Evolutionary conservation across 1,140 invertebrate species (phyloP).

Genomic region (Saxidomus purpurata): DNA sequence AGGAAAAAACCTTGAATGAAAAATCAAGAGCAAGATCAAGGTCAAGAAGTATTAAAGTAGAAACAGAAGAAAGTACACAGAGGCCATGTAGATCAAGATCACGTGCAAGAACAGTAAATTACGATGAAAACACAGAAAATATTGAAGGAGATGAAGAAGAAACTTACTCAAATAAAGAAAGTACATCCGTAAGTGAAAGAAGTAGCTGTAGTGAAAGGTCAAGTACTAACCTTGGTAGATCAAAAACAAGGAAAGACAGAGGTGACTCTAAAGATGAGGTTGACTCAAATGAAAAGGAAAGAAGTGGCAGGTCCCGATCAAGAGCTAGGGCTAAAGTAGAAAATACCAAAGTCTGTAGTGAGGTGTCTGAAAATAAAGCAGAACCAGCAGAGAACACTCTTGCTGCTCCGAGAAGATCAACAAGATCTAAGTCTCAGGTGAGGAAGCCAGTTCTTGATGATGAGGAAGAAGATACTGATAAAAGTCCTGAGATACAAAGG

Average conservation of each 20-base stretch:
- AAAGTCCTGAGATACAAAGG: slow-evolving; percentile 1
- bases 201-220: neutral
- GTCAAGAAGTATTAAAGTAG: neutral
- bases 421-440: slow-evolving; percentile 24
- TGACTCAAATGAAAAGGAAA: neutral
- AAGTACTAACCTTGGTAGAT: neutral
- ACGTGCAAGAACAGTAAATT: neutral
- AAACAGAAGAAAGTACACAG: slow-evolving; percentile 13
- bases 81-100: slow-evolving; percentile 27
- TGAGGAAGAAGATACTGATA: slow-evolving; percentile 19
- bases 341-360: neutral
- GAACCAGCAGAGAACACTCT: neutral
- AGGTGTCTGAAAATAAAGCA: neutral
- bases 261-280: neutral
- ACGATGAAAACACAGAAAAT: slow-evolving; percentile 3
- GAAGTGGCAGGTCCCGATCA: slow-evolving; percentile 8
- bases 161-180: neutral
- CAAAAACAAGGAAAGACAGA: neutral
- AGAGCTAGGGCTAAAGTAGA: neutral
- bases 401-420: neutral
- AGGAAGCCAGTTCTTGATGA: neutral
- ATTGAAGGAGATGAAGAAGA: neutral
- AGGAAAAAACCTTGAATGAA: neutral
- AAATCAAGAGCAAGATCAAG: neutral
- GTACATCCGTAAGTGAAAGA: too few relatives aligned